Conservation (phyloP, 1,140 invertebrate genomes). For the Lasioglossum albipes region DNA sequence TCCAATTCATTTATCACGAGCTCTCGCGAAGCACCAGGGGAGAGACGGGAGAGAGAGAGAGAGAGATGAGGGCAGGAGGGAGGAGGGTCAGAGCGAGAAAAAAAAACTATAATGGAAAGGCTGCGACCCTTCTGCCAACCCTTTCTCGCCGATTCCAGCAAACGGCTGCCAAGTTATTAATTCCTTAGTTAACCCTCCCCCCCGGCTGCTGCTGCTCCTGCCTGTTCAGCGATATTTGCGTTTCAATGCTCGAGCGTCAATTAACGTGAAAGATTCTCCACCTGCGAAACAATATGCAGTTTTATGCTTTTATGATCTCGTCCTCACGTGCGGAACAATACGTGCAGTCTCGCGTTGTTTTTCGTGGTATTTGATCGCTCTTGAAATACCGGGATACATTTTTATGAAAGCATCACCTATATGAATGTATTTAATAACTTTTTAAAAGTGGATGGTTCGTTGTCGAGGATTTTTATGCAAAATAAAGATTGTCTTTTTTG, state of each 20-base stretch:
- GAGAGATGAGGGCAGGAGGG: not conserved
- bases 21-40: constrained; percentile 38
- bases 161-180: constrained; percentile 53
- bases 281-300: too few relatives aligned
- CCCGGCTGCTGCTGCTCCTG: constrained; percentile 10
- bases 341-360: too few relatives aligned
- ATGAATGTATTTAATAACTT: too few relatives aligned
- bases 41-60: not conserved
- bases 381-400: too few relatives aligned
- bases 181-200: constrained; percentile 49
- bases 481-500: too few relatives aligned
- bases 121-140: constrained; percentile 30
- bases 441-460: too few relatives aligned
- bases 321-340: too few relatives aligned
- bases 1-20: constrained; percentile 68
- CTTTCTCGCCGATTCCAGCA: not conserved
- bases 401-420: too few relatives aligned
- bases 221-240: not conserved
- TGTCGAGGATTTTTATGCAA: too few relatives aligned
- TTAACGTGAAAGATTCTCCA: not conserved
- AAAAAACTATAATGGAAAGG: constrained; percentile 53
- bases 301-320: too few relatives aligned
- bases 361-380: too few relatives aligned
- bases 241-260: not conserved
- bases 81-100: not conserved